Percentiles rank a stretch among this genome's conserved stretches.
These are phyloP conservation scores for Odontocerum albicorne DNA, from an alignment of 2,888 invertebrate genomes.

Conservation along the genomic window DNA sequence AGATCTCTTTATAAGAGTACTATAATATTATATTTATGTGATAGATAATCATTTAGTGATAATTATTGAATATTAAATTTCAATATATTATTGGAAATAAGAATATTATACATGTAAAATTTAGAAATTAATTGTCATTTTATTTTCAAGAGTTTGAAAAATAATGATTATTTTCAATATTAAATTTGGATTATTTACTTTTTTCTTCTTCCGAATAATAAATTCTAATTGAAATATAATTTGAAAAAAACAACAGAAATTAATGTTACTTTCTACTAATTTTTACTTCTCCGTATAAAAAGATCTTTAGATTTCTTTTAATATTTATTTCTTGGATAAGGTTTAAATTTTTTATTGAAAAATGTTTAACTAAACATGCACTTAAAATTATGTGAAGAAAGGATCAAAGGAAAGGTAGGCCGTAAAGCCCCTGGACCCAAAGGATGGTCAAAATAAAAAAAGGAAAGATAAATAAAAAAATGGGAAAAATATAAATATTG, in stretches of 20 bases:
- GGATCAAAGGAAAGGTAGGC: slow-evolving; percentile 58
- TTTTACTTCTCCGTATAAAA: no score
- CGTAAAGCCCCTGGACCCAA: slow-evolving; percentile 60
- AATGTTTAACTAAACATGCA: no score
- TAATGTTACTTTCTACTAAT: no score
- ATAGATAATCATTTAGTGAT: neutral
- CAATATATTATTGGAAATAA: neutral
- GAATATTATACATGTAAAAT: neutral
- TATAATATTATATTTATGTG: neutral
- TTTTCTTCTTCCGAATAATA: no score
- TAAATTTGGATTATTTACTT: no score
- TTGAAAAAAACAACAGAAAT: no score
- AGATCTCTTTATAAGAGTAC: neutral
- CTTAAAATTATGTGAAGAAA: slow-evolving; percentile 56
- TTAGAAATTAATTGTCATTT: neutral
- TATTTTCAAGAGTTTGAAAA: slow-evolving; percentile 1
- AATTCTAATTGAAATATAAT: no score
- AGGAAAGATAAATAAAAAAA: slow-evolving; percentile 15
- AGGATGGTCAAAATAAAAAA: slow-evolving; percentile 39
- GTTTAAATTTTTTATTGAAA: no score
- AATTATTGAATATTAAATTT: neutral
- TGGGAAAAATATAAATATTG: neutral
- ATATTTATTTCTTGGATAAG: no score
- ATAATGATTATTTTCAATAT: no score
- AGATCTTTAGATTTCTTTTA: no score